Evolutionary conservation across 2,888 invertebrate genomes (phyloP), one percentile per base, ranked within the genome.

Genomic region (Drosophila incognita): DNA sequence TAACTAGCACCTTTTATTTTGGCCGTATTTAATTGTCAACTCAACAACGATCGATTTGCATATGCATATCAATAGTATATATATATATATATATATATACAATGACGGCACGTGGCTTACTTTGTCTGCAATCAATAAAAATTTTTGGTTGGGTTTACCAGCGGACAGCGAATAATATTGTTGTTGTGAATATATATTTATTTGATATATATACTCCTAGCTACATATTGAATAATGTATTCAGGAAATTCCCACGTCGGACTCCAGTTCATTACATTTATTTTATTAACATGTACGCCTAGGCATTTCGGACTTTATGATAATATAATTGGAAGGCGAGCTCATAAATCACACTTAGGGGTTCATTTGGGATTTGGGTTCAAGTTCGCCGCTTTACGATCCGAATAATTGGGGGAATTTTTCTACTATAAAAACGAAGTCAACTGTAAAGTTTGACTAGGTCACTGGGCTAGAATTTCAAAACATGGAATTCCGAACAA

Each of bases 61-160:
- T 46, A 46, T 48, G 36, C 60, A 33, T 51, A 31, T 38, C 33
- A 52, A n/a, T n/a, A n/a, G n/a, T n/a, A n/a, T n/a, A n/a, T n/a
- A n/a, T n/a, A n/a, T n/a, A n/a, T n/a, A n/a, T n/a, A n/a, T n/a
- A n/a, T n/a, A n/a, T n/a, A n/a, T 76, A 73, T 75, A 63, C 66
- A 58, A 70, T 40, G 46, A 15, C 27, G 58, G 77, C 87, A 77
- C 77, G 63, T 67, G 87, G 82, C 49, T 49, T 51, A 35, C n/a
- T 36, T 73, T 69, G 59, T 51, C 8, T 48, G 81, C 76, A 49
- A 86, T 83, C 86, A 72, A 83, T 86, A 74, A 67, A 42, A 60
- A 52, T 71, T 69, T 72, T 58, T 57, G 58, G 65, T n/a, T 46
- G 24, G 18, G 7, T 18, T n/a, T 35, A 15, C 31, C 35, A 21